Evolutionary conservation across 2,797 vertebrate genomes (phyloP), one percentile per base, ranked within the genome.

Genomic region (Chromis chromis): DNA sequence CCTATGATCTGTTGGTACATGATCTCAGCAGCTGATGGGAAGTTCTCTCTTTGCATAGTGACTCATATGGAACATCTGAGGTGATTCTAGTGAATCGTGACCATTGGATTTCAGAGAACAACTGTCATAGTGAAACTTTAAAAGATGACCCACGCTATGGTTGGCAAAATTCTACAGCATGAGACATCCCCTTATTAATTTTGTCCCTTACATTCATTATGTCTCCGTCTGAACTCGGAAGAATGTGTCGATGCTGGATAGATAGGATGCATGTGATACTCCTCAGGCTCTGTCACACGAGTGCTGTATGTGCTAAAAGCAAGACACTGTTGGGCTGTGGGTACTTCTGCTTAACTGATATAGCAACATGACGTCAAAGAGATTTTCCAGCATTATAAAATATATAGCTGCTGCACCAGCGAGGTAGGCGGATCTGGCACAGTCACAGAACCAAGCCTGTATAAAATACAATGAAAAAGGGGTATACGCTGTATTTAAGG

Each of bases 261-360:
- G 48, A 82, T 74, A 1, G 40, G 36, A 71, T 49, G 66, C 72
- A 81, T 78, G 70, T 82, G 86, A 87, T 63, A 6, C 12, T 64
- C 70, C 53, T 74, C 54, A 14, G 59, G 61, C 76, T 57, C 21
- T 54, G 28, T 73, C 40, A 46, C 39, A 70, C 31, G 46, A 44
- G 3, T 8, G 57, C 10, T 53, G 11, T 55, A 61, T 58, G 33
- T 52, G 25, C 16, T 65, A 17, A 42, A 75, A 46, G 28, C 12
- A 56, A 40, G 17, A 31, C 24, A 39, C 7, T 42, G 46, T 54
- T 59, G 52, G 39, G 25, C 33, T 53, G 50, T 62, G n/a, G 24
- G 31, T 28, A 14, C 31, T 55, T 24, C 16, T 50, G 4, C 17
- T 36, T 33, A 74, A 42, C 22, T n/a, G 28, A 49, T 16, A 25